Evolutionary conservation across 2,888 invertebrate species (phyloP).

Genomic region (Pseudococcus longispinus): DNA sequence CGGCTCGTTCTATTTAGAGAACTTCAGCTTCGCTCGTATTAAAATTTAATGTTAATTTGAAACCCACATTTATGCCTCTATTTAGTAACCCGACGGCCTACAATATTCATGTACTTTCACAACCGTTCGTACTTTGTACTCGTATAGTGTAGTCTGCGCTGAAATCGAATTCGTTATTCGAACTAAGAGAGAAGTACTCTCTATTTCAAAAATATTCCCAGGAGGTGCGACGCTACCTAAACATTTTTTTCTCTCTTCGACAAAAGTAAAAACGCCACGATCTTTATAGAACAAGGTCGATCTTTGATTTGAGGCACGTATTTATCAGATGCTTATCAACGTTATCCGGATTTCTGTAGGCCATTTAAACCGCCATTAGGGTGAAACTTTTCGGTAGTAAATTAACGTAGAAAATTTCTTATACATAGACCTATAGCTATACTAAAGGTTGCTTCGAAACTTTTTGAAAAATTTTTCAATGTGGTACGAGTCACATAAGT

Average conservation of each 20-base stretch:
- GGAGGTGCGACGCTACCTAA: not conserved
- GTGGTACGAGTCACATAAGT: not conserved
- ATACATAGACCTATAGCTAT: not conserved
- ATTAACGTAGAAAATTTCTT: constrained; percentile 10
- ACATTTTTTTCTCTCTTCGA: not conserved
- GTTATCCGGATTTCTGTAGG: constrained; percentile 35
- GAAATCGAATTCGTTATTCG: no score
- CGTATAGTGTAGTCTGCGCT: not conserved
- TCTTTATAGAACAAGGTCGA: not conserved
- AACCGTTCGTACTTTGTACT: not conserved
- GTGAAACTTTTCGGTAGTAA: constrained; percentile 9
- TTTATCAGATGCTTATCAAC: constrained; percentile 27
- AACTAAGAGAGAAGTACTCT: no score
- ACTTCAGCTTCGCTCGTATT: not conserved
- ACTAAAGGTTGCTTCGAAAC: not conserved
- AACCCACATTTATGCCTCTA: not conserved
- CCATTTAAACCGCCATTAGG: constrained; percentile 21
- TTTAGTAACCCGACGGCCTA: not conserved
- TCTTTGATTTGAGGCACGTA: not conserved
- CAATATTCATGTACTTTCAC: not conserved
- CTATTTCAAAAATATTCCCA: no score
- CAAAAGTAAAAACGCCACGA: not conserved
- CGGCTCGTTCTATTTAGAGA: not conserved
- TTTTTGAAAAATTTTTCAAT: not conserved
- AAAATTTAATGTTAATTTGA: constrained; percentile 5